These are phyloP conservation scores for Mythimna loreyi DNA, from an alignment of 2,888 invertebrate species.

Conservation along the genomic window DNA sequence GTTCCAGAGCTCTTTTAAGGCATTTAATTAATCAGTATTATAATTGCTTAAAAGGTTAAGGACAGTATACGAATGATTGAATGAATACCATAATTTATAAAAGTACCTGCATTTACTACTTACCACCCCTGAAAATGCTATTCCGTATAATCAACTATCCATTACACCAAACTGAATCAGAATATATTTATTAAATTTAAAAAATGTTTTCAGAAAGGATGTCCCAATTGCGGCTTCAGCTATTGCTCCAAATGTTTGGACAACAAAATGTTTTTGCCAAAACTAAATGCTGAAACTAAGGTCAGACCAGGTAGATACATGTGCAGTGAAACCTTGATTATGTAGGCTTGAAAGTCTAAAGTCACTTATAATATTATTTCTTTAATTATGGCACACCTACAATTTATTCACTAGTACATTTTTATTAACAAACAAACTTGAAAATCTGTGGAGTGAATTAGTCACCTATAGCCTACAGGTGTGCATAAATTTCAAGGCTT, in stretches of 20 bases:
- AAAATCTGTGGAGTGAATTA: too few species aligned
- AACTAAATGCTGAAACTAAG: constrained; percentile 92
- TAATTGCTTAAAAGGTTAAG: too few species aligned
- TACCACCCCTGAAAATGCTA: not conserved
- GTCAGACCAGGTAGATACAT: constrained; percentile 82
- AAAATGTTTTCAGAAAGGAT: constrained; percentile 92
- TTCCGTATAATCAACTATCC: not conserved
- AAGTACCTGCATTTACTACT: not conserved
- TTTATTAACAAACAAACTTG: too few species aligned
- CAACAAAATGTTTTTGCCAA: constrained; percentile 92
- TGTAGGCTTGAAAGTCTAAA: not conserved
- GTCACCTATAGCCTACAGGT: too few species aligned
- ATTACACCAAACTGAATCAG: not conserved
- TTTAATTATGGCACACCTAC: too few species aligned
- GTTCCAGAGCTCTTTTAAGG: not conserved
- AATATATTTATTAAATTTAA: not conserved
- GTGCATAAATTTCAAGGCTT: too few species aligned
- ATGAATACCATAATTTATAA: not conserved
- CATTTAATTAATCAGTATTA: not conserved
- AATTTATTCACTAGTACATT: too few species aligned
- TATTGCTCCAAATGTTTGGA: constrained; percentile 96
- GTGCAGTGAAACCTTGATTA: not conserved
- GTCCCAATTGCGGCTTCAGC: constrained; percentile 95
- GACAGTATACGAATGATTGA: not conserved
- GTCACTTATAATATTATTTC: not conserved